These are phyloP conservation scores for Timema cristinae DNA, from an alignment of 2,888 invertebrate genomes.

Conservation along the genomic window DNA sequence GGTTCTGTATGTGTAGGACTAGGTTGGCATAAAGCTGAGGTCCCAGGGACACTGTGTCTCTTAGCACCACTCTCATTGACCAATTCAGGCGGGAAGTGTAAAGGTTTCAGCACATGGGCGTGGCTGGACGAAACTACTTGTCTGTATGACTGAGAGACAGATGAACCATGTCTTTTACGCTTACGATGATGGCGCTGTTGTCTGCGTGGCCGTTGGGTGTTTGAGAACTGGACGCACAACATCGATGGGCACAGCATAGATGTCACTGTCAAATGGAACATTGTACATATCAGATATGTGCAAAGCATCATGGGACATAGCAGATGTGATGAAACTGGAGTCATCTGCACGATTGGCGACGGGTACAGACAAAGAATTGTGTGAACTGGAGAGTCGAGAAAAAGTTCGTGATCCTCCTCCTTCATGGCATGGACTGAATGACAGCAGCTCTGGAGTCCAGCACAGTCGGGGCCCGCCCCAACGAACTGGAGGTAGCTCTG, in stretches of 20 bases:
- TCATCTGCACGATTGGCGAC: constrained; percentile 74
- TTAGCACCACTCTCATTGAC: constrained; percentile 42
- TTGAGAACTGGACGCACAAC: constrained; percentile 62
- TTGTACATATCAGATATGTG: constrained; percentile 83
- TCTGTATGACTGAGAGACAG: constrained; percentile 43
- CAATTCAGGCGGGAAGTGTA: constrained; percentile 15
- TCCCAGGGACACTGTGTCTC: constrained; percentile 66
- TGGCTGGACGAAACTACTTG: constrained; percentile 25
- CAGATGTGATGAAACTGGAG: constrained; percentile 82
- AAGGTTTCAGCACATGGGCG: constrained; percentile 2
- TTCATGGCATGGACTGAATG: constrained; percentile 52
- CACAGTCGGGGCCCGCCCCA: constrained; percentile 42
- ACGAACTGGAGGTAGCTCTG: constrained; percentile 25
- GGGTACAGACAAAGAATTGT: constrained; percentile 70
- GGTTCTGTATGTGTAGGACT: constrained; percentile 51
- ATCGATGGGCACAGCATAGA: constrained; percentile 82
- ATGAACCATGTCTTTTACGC: constrained; percentile 48
- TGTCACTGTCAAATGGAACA: constrained; percentile 83
- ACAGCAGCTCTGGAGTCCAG: constrained; percentile 56
- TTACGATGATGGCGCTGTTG: constrained; percentile 45
- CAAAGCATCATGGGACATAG: constrained; percentile 81
- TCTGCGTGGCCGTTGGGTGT: constrained; percentile 45
- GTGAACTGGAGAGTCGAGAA: constrained; percentile 75
- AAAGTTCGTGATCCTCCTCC: constrained; percentile 74
- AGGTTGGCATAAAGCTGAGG: constrained; percentile 47